Base-by-base conservation (phyloP, 2,113 vertebrate genomes). In the Saccopteryx bilineata region DNA sequence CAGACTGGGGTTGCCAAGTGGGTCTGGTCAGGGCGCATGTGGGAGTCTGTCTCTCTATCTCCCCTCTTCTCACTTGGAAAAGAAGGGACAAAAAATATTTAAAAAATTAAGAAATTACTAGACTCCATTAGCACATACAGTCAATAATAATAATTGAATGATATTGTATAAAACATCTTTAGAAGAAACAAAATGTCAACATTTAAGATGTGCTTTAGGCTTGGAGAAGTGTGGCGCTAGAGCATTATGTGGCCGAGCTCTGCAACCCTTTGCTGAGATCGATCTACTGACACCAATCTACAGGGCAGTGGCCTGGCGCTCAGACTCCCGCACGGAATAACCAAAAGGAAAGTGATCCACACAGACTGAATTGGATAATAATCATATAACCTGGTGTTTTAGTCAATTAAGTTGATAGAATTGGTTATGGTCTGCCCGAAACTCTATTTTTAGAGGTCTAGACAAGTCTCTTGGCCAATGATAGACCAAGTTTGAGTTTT, bases 321-420 rank as follows among this genome's bases (percentile, higher is more conserved):
- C 52, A 33, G 50, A 18, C 2, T 13, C 1, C 72, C 28, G 1
- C 7, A 0, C 21, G 1, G 2, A 50, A 50, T 9, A 74, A 2
- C 28, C 60, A 50, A 46, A 65, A 75, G 46, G 33, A n/a, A 87
- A 81, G 65, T 6, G 10, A 13, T 0, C 21, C 7, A 1, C 11
- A 48, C 61, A 69, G n/a, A 14, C 14, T 24, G 24, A 65, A 72
- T 2, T 65, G 14, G 71, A 24, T 24, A 46, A n/a, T 54, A 12
- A 65, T 56, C 61, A 48, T 9, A 18, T 14, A 87, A 50, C 15
- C 28, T 58, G 12, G 6, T 68, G 24, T 79, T 95, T 68, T 21
- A 39, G 9, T 69, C 74, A 81, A 17, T 9, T 79, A 66, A 48
- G 1, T 61, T 33, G 58, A 31, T 60, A 68, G 52, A 52, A 88